phyloP scores from a whole-genome alignment of 2,888 invertebrate genomes.

The Parnassius apollo region DNA sequence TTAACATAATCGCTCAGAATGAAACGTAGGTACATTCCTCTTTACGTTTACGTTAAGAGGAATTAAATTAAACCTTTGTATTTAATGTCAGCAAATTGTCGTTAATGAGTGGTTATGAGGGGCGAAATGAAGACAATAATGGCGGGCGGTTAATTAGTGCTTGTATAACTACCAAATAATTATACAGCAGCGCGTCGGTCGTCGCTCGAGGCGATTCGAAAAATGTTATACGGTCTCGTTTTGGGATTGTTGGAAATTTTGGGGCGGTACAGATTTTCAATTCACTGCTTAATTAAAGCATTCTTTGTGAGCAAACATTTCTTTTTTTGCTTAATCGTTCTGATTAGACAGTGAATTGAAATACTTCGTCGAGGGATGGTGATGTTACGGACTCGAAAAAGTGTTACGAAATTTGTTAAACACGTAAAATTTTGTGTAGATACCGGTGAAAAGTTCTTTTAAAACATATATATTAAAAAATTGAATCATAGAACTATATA shows the following conservation, averaged over 20 bases:
- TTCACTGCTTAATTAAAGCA: too few relatives aligned
- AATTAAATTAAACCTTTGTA: background rate
- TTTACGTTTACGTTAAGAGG: background rate
- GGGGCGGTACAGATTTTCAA: too few relatives aligned
- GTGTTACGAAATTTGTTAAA: too few relatives aligned
- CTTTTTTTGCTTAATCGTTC: too few relatives aligned
- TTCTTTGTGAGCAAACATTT: too few relatives aligned
- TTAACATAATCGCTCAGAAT: constrained; percentile 1
- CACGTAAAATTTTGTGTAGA: too few relatives aligned
- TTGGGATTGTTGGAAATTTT: background rate
- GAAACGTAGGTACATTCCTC: background rate
- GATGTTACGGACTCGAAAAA: too few relatives aligned
- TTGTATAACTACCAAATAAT: background rate
- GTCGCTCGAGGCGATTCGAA: background rate
- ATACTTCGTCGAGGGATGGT: too few relatives aligned
- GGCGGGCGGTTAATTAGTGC: constrained; percentile 9
- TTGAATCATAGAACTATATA: too few relatives aligned
- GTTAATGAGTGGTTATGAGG: constrained; percentile 14
- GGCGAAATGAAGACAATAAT: constrained; percentile 10
- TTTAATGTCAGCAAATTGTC: constrained; percentile 4
- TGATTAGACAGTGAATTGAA: too few relatives aligned
- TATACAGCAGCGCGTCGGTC: background rate
- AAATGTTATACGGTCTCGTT: background rate
- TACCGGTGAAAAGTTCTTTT: too few relatives aligned
- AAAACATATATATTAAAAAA: too few relatives aligned